These are phyloP conservation scores for Leiothrix lutea DNA, from an alignment of 2,113 vertebrate species.

Conservation along the genomic window DNA sequence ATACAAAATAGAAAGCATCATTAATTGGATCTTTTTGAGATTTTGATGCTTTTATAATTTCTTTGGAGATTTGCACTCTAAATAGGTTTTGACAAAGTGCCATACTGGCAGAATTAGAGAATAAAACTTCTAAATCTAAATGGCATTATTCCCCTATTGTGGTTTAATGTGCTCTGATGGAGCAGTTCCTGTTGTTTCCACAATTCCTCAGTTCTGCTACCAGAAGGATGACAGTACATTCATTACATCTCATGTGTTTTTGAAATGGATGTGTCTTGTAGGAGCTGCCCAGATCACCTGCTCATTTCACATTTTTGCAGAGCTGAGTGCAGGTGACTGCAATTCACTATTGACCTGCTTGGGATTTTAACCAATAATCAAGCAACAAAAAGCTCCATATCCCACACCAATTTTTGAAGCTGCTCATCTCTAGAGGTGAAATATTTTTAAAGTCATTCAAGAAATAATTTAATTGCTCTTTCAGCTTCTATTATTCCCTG, in stretches of 20 bases:
- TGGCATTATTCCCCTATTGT: neutral
- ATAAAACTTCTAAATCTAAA: neutral
- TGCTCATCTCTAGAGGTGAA: neutral
- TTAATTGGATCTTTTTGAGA: neutral
- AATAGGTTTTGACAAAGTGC: neutral
- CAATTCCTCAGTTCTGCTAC: neutral
- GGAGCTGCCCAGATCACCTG: neutral
- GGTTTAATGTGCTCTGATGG: neutral
- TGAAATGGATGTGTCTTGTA: neutral
- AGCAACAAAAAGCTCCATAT: neutral
- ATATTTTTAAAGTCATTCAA: conserved; percentile 55
- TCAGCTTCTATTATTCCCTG: neutral
- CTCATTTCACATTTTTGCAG: neutral
- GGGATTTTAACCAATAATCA: conserved; percentile 1
- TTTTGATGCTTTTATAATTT: neutral
- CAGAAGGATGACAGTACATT: neutral
- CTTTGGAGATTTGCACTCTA: neutral
- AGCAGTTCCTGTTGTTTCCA: neutral
- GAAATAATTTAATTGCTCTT: conserved; percentile 46
- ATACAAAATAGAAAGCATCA: neutral
- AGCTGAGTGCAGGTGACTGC: neutral
- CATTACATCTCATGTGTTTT: neutral
- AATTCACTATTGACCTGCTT: neutral
- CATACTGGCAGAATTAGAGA: neutral
- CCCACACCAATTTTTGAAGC: conserved; percentile 22